These are phyloP conservation scores for Congeria kusceri DNA, from an alignment of 2,888 invertebrate species.

Conservation along the genomic window DNA sequence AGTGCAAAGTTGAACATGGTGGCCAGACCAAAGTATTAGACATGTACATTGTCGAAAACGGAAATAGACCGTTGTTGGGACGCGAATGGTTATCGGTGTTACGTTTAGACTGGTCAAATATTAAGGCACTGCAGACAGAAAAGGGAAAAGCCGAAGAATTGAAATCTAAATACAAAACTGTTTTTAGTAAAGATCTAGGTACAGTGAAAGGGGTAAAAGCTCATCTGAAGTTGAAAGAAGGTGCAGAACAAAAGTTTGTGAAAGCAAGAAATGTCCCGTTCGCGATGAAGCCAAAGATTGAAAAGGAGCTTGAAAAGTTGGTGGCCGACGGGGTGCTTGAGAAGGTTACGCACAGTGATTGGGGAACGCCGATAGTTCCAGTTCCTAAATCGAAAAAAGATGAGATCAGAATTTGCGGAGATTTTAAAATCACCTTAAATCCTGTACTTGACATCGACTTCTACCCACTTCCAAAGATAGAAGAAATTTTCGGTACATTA, in stretches of 20 bases:
- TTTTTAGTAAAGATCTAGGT: conserved; percentile 27
- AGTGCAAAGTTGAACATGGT: conserved; percentile 36
- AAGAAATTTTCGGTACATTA: conserved; percentile 70
- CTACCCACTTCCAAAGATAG: conserved; percentile 68
- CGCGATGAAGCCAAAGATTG: conserved; percentile 52
- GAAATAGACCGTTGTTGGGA: conserved; percentile 49
- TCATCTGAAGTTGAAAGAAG: conserved; percentile 37
- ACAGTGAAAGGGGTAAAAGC: conserved; percentile 41
- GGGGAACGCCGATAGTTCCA: conserved; percentile 69
- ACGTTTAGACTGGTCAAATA: conserved; percentile 35
- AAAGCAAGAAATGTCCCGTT: conserved; percentile 60
- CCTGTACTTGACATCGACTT: conserved; percentile 73
- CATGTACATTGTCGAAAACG: conserved; percentile 47
- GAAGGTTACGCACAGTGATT: conserved; percentile 58
- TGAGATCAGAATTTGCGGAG: conserved; percentile 71
- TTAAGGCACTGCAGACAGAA: conserved; percentile 26
- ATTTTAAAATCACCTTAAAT: conserved; percentile 72
- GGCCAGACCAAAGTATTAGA: conserved; percentile 13
- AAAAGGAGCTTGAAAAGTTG: conserved; percentile 51
- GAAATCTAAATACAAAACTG: conserved; percentile 17
- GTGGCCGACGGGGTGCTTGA: conserved; percentile 41
- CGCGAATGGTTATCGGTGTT: conserved; percentile 50
- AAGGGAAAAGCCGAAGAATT: not conserved
- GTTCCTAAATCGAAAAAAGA: conserved; percentile 62
- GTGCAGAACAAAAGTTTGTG: conserved; percentile 41